Conservation (phyloP, 2,888 invertebrate species). For the Endotricha flammealis region DNA sequence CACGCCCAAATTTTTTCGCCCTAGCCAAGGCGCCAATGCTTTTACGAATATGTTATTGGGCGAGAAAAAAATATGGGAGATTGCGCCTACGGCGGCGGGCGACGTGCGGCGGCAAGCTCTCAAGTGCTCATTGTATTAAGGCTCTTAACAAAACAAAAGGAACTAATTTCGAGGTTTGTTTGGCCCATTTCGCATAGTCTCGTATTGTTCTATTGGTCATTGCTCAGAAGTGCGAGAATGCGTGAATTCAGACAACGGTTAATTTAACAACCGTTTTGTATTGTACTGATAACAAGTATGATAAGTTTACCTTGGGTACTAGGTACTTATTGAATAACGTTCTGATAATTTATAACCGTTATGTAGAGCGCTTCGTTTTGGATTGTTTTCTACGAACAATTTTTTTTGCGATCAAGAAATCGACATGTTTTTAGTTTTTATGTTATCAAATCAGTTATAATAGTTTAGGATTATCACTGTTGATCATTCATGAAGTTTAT, state of each 20-base stretch:
- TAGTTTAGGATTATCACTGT: background rate
- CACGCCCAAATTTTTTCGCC: slow-evolving; percentile 48
- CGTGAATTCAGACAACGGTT: slow-evolving; percentile 39
- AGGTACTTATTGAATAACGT: background rate
- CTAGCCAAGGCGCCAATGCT: slow-evolving; percentile 63
- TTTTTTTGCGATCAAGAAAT: no score
- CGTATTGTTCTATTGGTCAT: slow-evolving; percentile 28
- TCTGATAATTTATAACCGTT: no score
- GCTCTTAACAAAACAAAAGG: slow-evolving; percentile 60
- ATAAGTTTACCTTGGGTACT: slow-evolving; percentile 1
- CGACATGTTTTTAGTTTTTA: background rate
- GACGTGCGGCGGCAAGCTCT: no score
- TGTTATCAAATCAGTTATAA: background rate
- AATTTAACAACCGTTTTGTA: slow-evolving; percentile 15
- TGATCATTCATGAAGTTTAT: background rate
- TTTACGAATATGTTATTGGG: slow-evolving; percentile 46
- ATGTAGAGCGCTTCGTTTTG: no score
- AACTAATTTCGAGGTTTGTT: slow-evolving; percentile 48
- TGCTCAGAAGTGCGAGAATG: slow-evolving; percentile 26
- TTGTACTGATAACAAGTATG: slow-evolving; percentile 14
- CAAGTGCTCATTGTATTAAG: slow-evolving; percentile 50
- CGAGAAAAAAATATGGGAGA: slow-evolving; percentile 48
- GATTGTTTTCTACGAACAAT: no score
- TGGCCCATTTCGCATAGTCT: slow-evolving; percentile 28
- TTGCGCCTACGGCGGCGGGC: slow-evolving; percentile 33